phyloP scores from a whole-genome alignment of 2,888 invertebrate species.

The Sceliomorpha sp. region DNA sequence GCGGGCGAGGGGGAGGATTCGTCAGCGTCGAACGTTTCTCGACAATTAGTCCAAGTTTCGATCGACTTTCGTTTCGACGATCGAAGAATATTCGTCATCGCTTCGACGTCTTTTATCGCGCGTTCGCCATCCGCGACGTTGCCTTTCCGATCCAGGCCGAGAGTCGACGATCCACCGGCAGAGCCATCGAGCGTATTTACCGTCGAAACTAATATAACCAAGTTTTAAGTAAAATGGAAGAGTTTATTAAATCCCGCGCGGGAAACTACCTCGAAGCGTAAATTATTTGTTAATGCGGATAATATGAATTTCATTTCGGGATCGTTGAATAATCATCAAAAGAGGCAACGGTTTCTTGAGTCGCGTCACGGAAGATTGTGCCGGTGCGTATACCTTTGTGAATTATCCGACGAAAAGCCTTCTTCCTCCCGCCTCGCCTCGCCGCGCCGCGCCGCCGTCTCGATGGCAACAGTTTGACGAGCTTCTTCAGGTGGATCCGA shows the following conservation, averaged over 20 bases:
- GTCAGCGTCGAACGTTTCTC: slow-evolving; percentile 28
- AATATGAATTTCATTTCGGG: slow-evolving; percentile 56
- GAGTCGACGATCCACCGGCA: too few species aligned
- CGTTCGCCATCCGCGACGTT: too few species aligned
- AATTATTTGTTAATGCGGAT: slow-evolving; percentile 57
- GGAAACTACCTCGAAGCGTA: slow-evolving; percentile 32
- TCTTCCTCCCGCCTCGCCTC: slow-evolving; percentile 12
- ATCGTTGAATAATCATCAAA: slow-evolving; percentile 57
- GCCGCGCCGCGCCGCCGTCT: too few species aligned
- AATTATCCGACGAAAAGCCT: slow-evolving; percentile 42
- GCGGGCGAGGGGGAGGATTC: slow-evolving; percentile 12
- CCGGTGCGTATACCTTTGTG: slow-evolving; percentile 46
- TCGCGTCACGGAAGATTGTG: slow-evolving; percentile 41
- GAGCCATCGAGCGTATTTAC: background rate
- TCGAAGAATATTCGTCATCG: background rate
- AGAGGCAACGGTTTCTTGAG: slow-evolving; percentile 37
- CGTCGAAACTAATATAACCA: slow-evolving; percentile 40
- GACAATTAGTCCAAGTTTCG: slow-evolving; percentile 8
- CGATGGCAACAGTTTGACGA: slow-evolving; percentile 32
- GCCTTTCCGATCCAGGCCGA: too few species aligned
- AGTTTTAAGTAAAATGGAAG: slow-evolving; percentile 40
- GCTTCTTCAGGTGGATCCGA: too few species aligned
- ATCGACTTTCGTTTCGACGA: background rate
- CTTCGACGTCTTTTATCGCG: too few species aligned
- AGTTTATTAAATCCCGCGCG: slow-evolving; percentile 45